These are phyloP conservation scores for fruit fly (Drosophila melanogaster) DNA, from an alignment of 1,140 invertebrate species.

Conservation along the genomic window Release_6_plus_ISO1_MT NT_033777.3:9972001-9972500, in stretches of 20 bases:
- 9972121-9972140: not conserved
- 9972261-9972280: constrained; percentile 48
- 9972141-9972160: not conserved
- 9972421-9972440: constrained; percentile 22
- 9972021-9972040: not conserved
- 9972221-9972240: not conserved
- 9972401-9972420: constrained; percentile 40
- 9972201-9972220: constrained; percentile 4
- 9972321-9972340: constrained; percentile 10
- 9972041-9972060: constrained; percentile 46
- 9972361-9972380: constrained; percentile 16
- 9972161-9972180: constrained; percentile 19
- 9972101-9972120: not conserved
- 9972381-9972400: constrained; percentile 37
- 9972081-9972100: constrained; percentile 49
- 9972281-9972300: constrained; percentile 23
- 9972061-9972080: constrained; percentile 41
- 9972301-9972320: constrained; percentile 62
- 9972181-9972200: not conserved
- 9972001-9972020: constrained; percentile 53
- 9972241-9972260: constrained; percentile 6
- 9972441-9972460: constrained; percentile 10
- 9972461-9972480: constrained; percentile 59
- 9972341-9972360: constrained; percentile 37
- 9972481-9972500: constrained; percentile 61